A percentile compares a stretch with the other conserved stretches of the same genome.
Evolutionary conservation across 2,888 invertebrate genomes (phyloP).

Genomic region (Drosophila pseudotalamancana): DNA sequence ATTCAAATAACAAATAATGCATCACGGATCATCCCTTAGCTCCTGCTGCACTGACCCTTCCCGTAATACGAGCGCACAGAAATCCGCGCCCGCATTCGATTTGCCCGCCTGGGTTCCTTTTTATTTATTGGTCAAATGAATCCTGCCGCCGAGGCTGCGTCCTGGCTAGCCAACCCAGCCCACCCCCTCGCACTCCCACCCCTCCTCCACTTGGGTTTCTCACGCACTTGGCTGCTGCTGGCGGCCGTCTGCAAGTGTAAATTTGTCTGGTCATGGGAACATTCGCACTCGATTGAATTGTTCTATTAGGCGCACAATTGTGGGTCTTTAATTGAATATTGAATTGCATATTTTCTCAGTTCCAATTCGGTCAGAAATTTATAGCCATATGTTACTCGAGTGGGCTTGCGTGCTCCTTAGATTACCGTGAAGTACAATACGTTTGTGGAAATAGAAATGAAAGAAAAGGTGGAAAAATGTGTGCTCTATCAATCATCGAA

Average conservation of each 20-base stretch:
- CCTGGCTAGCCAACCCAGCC: constrained; percentile 10
- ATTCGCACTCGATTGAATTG: constrained; percentile 65
- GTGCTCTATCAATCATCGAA: no score
- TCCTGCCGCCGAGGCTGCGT: constrained; percentile 3
- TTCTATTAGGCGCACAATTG: constrained; percentile 56
- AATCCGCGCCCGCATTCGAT: constrained; percentile 50
- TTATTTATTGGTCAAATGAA: constrained; percentile 52
- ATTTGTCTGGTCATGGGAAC: constrained; percentile 75
- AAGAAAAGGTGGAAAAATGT: no score
- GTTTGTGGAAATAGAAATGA: no score
- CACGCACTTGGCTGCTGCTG: constrained; percentile 58
- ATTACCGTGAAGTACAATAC: no score
- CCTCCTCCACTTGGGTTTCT: constrained; percentile 31
- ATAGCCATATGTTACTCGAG: constrained; percentile 24
- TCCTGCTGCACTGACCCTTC: constrained; percentile 23
- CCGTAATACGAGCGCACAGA: constrained; percentile 47
- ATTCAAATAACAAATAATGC: constrained; percentile 81
- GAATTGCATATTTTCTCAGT: constrained; percentile 17
- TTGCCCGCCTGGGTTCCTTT: constrained; percentile 39
- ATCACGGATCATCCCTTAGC: constrained; percentile 78
- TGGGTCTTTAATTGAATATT: constrained; percentile 51
- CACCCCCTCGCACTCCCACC: constrained; percentile 2
- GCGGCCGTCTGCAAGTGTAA: constrained; percentile 57
- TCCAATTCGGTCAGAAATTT: constrained; percentile 20
- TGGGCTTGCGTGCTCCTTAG: no score